Percentiles rank a stretch among this genome's conserved stretches.
Evolutionary conservation across 2,797 vertebrate species (phyloP).

Genomic region (Melanotaenia maccullochi): DNA sequence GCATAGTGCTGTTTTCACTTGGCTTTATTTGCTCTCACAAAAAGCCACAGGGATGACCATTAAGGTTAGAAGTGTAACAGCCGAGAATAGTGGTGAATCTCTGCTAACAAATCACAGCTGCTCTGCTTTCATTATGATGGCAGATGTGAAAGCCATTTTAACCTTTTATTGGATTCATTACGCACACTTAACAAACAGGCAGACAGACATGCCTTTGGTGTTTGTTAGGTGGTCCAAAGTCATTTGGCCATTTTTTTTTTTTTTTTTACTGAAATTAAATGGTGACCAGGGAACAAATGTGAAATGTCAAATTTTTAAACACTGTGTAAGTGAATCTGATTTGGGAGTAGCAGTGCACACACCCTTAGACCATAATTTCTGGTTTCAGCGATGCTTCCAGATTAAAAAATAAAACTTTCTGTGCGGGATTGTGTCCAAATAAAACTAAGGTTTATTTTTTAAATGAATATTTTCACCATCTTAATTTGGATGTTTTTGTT

Average conservation of each 20-base stretch:
- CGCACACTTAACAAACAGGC: background rate
- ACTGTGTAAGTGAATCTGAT: conserved; percentile 4
- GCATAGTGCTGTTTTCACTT: conserved; percentile 18
- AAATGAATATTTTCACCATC: background rate
- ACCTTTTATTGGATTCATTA: background rate
- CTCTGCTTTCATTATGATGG: background rate
- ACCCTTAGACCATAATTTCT: background rate
- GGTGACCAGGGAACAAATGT: background rate
- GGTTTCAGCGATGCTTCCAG: background rate
- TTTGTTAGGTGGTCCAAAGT: background rate
- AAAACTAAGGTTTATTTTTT: background rate
- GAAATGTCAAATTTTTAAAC: background rate
- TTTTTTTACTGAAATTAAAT: background rate
- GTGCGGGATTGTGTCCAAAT: background rate
- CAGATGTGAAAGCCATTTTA: conserved; percentile 13
- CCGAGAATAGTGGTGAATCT: background rate
- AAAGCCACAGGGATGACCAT: conserved; percentile 4
- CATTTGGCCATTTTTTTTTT: background rate
- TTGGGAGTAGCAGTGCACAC: background rate
- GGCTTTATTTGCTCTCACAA: conserved; percentile 13
- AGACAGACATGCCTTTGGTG: background rate
- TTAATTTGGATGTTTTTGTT: background rate
- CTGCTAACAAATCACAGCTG: background rate
- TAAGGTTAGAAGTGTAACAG: background rate
- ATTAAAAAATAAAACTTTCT: background rate